Base-by-base conservation (phyloP, 1,140 invertebrate genomes). In the Caligus rogercresseyi region DNA sequence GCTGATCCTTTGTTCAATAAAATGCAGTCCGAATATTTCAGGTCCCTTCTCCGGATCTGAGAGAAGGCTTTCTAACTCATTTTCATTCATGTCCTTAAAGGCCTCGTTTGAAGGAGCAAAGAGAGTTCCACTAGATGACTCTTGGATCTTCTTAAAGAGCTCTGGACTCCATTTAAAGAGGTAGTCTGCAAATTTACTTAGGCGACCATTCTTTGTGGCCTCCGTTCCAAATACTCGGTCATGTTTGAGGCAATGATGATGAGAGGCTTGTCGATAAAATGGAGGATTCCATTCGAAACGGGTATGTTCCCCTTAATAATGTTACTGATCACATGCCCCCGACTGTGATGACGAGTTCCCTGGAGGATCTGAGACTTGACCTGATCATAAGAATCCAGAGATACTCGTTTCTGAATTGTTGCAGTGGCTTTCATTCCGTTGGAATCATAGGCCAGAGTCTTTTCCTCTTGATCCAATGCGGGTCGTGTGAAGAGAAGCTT, bases 251-350 rank as follows among this genome's bases (percentile, higher is more conserved):
- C 87, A 26, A 90, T 84, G 26, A 91, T 81, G 82, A 91, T 88
- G 0, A 93, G 75, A 0, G 89, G 88, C 65, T 86, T 80, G 64
- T 87, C 83, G 67, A 93, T 91, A 24, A 93, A 77, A 75, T 93
- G 89, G 1, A 92, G 81, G 0, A 92, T 88, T 11, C 89, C 89
- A 70, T 92, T 92, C 68, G 80, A 81, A 3, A 92, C 86, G 0
- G 89, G 89, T 66, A 93, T 91, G 72, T 93, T 91, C 14, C 83
- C 83, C 71, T 83, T 82, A 1, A 90, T 80, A 63, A 93, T 86
- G 72, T 89, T 84, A 2, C 87, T 83, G 19, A 89, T 68, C 4
- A 91, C 87, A 2, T 87, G 85, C n/a, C 88, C 88, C 23, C 80
- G 77, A 0, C 80, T 77, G 70, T 89, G 86, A 63, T 78, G 23